A percentile compares a stretch with the other conserved stretches of the same genome.
Evolutionary conservation across 1,140 invertebrate species (phyloP).

Genomic region (Drosophila funebris): DNA sequence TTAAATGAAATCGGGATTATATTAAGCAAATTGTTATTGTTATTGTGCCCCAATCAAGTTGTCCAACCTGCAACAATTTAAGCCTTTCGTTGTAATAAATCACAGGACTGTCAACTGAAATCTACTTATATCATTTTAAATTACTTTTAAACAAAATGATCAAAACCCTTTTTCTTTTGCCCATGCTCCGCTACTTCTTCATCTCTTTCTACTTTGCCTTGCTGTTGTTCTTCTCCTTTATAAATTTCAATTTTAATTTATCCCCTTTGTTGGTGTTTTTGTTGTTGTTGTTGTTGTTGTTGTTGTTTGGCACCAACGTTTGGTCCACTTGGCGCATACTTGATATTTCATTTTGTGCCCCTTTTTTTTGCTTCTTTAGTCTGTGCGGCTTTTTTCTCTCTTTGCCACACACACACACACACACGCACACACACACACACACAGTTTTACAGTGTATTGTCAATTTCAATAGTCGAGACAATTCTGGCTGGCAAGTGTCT

Average conservation of each 20-base stretch:
- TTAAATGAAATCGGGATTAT: not conserved
- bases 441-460: slow-evolving; percentile 15
- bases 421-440: not conserved
- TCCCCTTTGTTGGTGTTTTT: slow-evolving; percentile 20
- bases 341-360: slow-evolving; percentile 49
- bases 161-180: slow-evolving; percentile 14
- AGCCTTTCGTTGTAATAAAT: slow-evolving; percentile 27
- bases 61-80: not conserved
- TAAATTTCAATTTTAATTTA: slow-evolving; percentile 65
- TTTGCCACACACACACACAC: not conserved
- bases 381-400: slow-evolving; percentile 10
- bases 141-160: slow-evolving; percentile 38
- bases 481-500: slow-evolving; percentile 31
- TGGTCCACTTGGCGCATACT: slow-evolving; percentile 50
- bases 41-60: slow-evolving; percentile 6
- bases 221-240: slow-evolving; percentile 20
- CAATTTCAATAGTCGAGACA: slow-evolving; percentile 42
- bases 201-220: not conserved
- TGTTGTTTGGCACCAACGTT: slow-evolving; percentile 15
- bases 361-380: slow-evolving; percentile 11
- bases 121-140: slow-evolving; percentile 44
- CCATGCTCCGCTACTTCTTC: not conserved
- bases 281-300: slow-evolving; percentile 13
- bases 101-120: slow-evolving; percentile 39
- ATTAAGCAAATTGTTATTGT: not conserved